Conservation (phyloP, 2,888 invertebrate species). For the Cryptus viduatorius region DNA sequence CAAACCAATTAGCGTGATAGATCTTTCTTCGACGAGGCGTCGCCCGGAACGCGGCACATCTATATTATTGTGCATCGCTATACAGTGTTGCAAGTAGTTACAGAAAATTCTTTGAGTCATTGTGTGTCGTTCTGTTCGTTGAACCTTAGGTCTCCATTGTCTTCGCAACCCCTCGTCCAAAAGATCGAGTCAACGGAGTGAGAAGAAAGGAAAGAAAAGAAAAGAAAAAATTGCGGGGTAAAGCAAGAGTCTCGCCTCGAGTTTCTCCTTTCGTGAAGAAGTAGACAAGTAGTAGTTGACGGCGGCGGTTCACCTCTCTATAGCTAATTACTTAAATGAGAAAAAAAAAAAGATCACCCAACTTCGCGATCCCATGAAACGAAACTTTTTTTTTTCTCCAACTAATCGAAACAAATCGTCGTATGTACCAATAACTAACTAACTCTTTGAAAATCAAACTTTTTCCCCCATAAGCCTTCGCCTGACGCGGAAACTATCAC, state of each 20-base stretch:
- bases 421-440: not conserved
- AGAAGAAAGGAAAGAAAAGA: slow-evolving; percentile 60
- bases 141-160: slow-evolving; percentile 71
- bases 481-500: not conserved
- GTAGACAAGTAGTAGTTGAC: not conserved
- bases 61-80: slow-evolving; percentile 22
- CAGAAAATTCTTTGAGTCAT: slow-evolving; percentile 60
- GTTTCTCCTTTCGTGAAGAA: slow-evolving; percentile 36
- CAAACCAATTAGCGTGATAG: slow-evolving; percentile 75
- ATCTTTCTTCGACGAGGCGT: slow-evolving; percentile 63
- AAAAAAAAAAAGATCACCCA: slow-evolving; percentile 10
- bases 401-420: not conserved
- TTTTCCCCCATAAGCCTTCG: not conserved
- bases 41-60: slow-evolving; percentile 41
- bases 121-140: slow-evolving; percentile 58
- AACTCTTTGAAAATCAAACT: not conserved
- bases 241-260: slow-evolving; percentile 26
- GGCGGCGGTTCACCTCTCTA: slow-evolving; percentile 1
- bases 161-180: slow-evolving; percentile 72
- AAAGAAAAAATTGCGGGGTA: slow-evolving; percentile 32
- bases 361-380: not conserved
- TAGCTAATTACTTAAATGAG: slow-evolving; percentile 44
- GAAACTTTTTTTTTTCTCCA: not conserved
- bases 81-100: slow-evolving; percentile 42
- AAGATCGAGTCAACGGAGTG: slow-evolving; percentile 58